Evolutionary conservation across 1,140 invertebrate genomes (phyloP), one percentile per base, ranked within the genome.

Genomic region (Aphaenogaster rudis): DNA sequence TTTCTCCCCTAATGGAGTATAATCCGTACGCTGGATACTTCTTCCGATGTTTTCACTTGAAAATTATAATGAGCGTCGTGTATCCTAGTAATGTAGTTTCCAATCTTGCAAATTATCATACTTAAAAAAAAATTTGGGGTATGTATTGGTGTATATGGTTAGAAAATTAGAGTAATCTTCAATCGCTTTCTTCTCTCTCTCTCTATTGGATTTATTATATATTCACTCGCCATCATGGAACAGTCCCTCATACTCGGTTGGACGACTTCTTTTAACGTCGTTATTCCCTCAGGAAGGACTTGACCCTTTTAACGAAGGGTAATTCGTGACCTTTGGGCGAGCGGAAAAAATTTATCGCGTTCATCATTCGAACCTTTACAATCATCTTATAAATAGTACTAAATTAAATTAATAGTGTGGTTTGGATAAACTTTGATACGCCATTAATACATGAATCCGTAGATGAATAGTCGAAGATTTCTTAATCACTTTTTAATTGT

Each of bases 241-340:
- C 80, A 72, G 6, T 72, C n/a, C 17, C 45, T 61, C 17, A 72
- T 50, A 9, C n/a, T 84, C 42, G 52, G 8, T 74, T 45, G 50
- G 39, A 17, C 8, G 42, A 72, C 28, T 74, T 63, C 48, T 74
- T 84, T 72, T 59, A 59, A 84, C 1, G 42, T 48, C 42, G 7
- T 50, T 21, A 39, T 2, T 61, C 67, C 28, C 28, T 21, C 52
- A n/a, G 28, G 50, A 72, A 74, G 42, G 33, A 74, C 8, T 13
- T 74, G 54, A 84, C 42, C 45, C 42, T 84, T 74, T 84, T 42
- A 74, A 82, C 39, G 28, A 84, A 74, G 80, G 63, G 21, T 74
- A 84, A 84, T 82, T 82, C 54, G 69, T 74, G 42, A 61, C 79
- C 79, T 81, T 81, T 71, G 21, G 36, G 8, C 79, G 66, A 81